Evolutionary conservation across 1,140 invertebrate genomes (phyloP), one percentile per base, ranked within the genome.

Genomic region (Teleopsis dalmanni): DNA sequence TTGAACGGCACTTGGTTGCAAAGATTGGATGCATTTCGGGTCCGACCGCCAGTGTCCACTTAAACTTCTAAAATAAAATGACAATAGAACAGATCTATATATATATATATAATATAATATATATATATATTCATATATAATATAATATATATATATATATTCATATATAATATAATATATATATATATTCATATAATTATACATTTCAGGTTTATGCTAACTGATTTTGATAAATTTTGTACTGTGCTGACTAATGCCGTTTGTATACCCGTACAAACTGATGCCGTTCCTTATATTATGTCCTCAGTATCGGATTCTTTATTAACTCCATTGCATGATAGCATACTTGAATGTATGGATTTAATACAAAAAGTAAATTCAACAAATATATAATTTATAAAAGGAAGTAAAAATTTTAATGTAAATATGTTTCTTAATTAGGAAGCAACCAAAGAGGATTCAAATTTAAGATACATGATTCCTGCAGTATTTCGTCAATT

Each of bases 271-370:
- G 81, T 91, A 4, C 85, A 87, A 57, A 82, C 83, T 23, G 87
- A 91, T 73, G 81, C 85, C 10, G 87, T 88, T 25, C 82, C 86
- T 6, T 88, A 91, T 57, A 85, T 87, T 44, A 73, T 85, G 62
- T 83, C 81, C 44, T 76, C 83, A 35, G 76, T 84, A 55, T 82
- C 84, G 18, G 87, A 91, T 53, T 76, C 83, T 21, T 78, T 81
- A 47, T 72, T 91, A 19, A 89, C 85, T 3, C 83, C 85, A n/a
- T 72, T 93, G 47, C 89, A 93, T 72, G 87, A 91, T 60, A 83
- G 85, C 41, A 78, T 90, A 25, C 72, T 92, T 8, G 81, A 87
- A 59, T 82, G 85, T 42, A 82, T 91, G 73, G 85, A 90, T 54
- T 75, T 85, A 36, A 72, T 93, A 35, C 82, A 88, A 62, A 86